Evolutionary conservation across 2,888 invertebrate species (phyloP).

Genomic region (Hirtodrosophila trivittata): DNA sequence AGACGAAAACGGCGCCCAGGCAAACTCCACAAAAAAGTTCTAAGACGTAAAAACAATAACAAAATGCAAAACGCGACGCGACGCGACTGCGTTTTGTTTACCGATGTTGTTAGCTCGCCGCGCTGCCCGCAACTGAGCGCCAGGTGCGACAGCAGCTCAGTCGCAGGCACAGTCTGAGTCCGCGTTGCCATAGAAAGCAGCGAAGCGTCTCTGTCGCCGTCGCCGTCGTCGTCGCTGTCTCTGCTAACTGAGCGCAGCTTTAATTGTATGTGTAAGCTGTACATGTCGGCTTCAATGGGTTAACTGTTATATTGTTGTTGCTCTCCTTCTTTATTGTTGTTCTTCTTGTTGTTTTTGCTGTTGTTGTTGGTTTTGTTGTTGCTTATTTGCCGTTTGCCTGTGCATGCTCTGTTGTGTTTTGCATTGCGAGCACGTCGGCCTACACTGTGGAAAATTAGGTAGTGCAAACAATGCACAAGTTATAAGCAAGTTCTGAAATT

Average conservation of each 20-base stretch:
- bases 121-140: constrained; percentile 70
- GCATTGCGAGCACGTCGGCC: constrained; percentile 6
- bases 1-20: constrained; percentile 7
- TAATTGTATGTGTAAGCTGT: constrained; percentile 11
- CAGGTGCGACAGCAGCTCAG: constrained; percentile 63
- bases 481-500: too few species aligned
- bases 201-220: constrained; percentile 13
- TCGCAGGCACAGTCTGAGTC: constrained; percentile 45
- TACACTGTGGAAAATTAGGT: constrained; percentile 27
- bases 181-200: constrained; percentile 36
- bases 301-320: constrained; percentile 38
- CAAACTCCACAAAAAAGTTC: constrained; percentile 49
- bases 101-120: constrained; percentile 70
- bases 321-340: constrained; percentile 13
- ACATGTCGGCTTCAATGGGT: constrained; percentile 52
- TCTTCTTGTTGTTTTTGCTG: constrained; percentile 17
- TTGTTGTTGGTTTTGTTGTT: constrained; percentile 19
- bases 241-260: constrained; percentile 30
- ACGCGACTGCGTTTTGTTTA: constrained; percentile 53
- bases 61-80: constrained; percentile 33
- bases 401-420: constrained; percentile 30
- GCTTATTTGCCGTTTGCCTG: constrained; percentile 31
- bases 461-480: not conserved
- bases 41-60: constrained; percentile 35
- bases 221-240: constrained; percentile 3